Conservation (phyloP, 2,888 invertebrate genomes). For the Andrena fulva region DNA sequence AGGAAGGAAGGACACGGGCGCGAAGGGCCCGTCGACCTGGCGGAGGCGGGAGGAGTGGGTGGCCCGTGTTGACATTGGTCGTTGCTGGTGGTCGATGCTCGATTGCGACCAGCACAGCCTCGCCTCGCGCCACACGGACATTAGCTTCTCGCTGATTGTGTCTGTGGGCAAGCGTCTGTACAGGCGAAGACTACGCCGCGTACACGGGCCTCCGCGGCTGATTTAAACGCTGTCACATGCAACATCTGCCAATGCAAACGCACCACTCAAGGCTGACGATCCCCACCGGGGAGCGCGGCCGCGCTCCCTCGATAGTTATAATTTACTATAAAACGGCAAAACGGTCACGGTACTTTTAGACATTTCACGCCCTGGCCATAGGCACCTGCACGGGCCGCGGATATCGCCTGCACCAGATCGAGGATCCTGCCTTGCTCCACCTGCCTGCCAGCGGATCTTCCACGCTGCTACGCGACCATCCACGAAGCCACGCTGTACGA, state of each 20-base stretch:
- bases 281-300: conserved; percentile 70
- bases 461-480: conserved; percentile 20
- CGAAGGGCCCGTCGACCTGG: conserved; percentile 31
- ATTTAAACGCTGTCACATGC: conserved; percentile 82
- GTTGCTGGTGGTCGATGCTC: conserved; percentile 65
- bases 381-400: conserved; percentile 53
- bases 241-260: conserved; percentile 85
- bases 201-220: conserved; percentile 68
- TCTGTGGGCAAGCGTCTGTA: conserved; percentile 36
- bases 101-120: conserved; percentile 60
- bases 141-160: conserved; percentile 15
- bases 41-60: conserved; percentile 18
- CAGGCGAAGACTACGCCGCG: conserved; percentile 67
- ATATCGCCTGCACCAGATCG: conserved; percentile 19
- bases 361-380: conserved; percentile 77
- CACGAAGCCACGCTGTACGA: conserved; percentile 21
- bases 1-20: conserved; percentile 61
- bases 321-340: conserved; percentile 85
- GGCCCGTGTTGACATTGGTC: conserved; percentile 67
- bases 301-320: conserved; percentile 82
- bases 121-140: conserved; percentile 18
- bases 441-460: neutral
- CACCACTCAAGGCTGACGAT: conserved; percentile 82
- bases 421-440: neutral
- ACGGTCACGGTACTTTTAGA: conserved; percentile 78